Evolutionary conservation across 2,113 vertebrate species (phyloP).

Genomic region (Clarias macrocephalus): DNA sequence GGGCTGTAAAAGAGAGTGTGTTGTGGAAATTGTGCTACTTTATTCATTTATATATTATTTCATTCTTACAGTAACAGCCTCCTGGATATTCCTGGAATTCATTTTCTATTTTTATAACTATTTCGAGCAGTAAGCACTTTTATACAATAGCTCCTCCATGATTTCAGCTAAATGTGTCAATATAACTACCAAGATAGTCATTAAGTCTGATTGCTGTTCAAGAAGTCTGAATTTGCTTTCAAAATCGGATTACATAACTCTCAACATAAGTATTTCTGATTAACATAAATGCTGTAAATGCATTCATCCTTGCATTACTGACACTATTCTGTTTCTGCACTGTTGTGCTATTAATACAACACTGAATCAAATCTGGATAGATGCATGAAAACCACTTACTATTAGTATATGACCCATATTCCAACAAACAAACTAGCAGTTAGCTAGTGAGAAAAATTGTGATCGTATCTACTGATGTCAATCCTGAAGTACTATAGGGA

Average conservation of each 20-base stretch:
- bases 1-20: constrained; percentile 1
- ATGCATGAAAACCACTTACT: neutral
- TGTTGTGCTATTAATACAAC: neutral
- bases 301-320: neutral
- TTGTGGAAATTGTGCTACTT: neutral
- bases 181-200: neutral
- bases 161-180: constrained; percentile 22
- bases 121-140: constrained; percentile 8
- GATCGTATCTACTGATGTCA: neutral
- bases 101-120: neutral
- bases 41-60: neutral
- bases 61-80: constrained; percentile 26
- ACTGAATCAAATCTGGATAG: neutral
- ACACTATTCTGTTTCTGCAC: neutral
- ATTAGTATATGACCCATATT: neutral
- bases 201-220: neutral
- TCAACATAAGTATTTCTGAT: neutral
- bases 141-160: constrained; percentile 22
- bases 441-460: neutral
- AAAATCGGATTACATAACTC: neutral
- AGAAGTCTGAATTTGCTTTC: neutral
- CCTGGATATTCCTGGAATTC: constrained; percentile 34
- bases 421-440: neutral
- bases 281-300: neutral
- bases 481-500: neutral